A percentile compares a stretch with the other conserved stretches of the same genome.
phyloP scores from a whole-genome alignment of 2,113 vertebrate genomes.

The Cygnus atratus region DNA sequence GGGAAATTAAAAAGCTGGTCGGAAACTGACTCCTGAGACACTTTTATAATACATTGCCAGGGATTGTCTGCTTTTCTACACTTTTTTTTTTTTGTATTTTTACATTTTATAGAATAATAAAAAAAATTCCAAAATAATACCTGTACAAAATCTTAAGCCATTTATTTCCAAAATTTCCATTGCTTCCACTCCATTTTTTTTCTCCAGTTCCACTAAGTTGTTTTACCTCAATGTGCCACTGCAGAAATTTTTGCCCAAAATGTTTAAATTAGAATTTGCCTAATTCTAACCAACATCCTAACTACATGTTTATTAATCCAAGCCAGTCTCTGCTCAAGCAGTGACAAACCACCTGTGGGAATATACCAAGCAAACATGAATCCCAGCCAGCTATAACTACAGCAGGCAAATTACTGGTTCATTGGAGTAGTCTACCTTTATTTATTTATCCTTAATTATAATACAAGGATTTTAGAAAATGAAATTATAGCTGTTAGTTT shows the following conservation, averaged over 20 bases:
- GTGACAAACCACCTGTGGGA: constrained; percentile 49
- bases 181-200: background rate
- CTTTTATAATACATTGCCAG: background rate
- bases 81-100: background rate
- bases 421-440: constrained; percentile 26
- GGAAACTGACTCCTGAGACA: background rate
- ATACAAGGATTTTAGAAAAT: constrained; percentile 15
- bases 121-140: background rate
- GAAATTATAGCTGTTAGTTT: constrained; percentile 8
- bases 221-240: background rate
- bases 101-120: background rate
- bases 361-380: background rate
- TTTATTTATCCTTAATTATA: constrained; percentile 38
- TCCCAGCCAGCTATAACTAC: constrained; percentile 49
- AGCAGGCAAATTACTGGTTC: constrained; percentile 43
- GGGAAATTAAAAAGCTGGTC: background rate
- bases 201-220: background rate
- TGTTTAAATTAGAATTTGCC: background rate
- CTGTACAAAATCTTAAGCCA: background rate
- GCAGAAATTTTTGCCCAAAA: background rate
- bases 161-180: background rate
- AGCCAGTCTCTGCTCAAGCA: constrained; percentile 14
- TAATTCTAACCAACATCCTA: background rate
- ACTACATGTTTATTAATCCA: background rate
- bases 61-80: background rate